These are phyloP conservation scores for Ichneumoninae sp. DNA, from an alignment of 2,888 invertebrate genomes.

Conservation along the genomic window DNA sequence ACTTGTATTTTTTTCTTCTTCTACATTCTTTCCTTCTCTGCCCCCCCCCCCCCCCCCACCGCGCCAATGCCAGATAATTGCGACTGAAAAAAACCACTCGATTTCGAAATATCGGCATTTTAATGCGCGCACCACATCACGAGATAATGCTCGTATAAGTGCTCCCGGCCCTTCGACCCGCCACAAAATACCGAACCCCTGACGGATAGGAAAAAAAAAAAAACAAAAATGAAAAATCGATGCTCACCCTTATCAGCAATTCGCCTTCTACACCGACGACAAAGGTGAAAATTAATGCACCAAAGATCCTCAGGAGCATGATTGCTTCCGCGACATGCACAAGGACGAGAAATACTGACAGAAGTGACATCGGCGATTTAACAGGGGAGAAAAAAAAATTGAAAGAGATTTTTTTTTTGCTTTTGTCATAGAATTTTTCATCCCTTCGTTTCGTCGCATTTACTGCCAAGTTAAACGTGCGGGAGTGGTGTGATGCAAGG, in stretches of 20 bases:
- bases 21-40: constrained; percentile 27
- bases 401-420: not conserved
- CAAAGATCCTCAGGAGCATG: not conserved
- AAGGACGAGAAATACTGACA: not conserved
- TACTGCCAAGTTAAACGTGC: not conserved
- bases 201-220: constrained; percentile 6
- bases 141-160: constrained; percentile 55
- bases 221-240: not conserved
- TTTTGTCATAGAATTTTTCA: not conserved
- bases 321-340: not conserved
- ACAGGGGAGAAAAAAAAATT: constrained; percentile 12
- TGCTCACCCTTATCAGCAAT: constrained; percentile 47
- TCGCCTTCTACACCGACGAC: constrained; percentile 10
- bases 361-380: not conserved
- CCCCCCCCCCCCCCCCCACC: constrained; percentile 34
- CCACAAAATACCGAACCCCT: constrained; percentile 34
- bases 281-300: constrained; percentile 4
- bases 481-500: not conserved
- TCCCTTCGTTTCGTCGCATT: not conserved
- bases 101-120: constrained; percentile 81
- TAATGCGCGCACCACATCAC: constrained; percentile 70
- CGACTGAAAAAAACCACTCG: constrained; percentile 79
- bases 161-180: constrained; percentile 47
- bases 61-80: constrained; percentile 75
- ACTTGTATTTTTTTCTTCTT: constrained; percentile 56